Conservation (phyloP, 2,888 invertebrate species). For the Agonopterix arenella region DNA sequence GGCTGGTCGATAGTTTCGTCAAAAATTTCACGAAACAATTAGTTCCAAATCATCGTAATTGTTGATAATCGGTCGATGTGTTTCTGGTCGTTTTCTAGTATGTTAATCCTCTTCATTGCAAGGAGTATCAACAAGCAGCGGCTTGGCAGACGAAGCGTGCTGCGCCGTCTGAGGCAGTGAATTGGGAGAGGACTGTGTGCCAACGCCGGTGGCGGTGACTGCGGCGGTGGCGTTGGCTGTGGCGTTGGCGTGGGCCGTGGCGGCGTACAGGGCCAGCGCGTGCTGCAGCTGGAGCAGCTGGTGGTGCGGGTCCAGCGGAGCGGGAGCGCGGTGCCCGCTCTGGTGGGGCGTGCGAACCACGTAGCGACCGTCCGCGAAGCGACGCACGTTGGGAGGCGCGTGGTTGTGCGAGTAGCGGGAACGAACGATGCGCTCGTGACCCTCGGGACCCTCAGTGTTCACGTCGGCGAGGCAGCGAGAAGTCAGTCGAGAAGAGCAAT, state of each 20-base stretch:
- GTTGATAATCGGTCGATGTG: constrained; percentile 2
- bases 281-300: constrained; percentile 69
- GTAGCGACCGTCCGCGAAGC: constrained; percentile 68
- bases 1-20: constrained; percentile 36
- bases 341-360: constrained; percentile 71
- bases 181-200: constrained; percentile 44
- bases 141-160: constrained; percentile 52
- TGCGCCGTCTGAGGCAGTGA: constrained; percentile 40
- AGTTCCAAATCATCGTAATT: constrained; percentile 28
- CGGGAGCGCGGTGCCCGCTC: constrained; percentile 67
- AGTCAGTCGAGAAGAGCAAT: constrained; percentile 67
- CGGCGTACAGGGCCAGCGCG: constrained; percentile 65
- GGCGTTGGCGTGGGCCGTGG: constrained; percentile 64
- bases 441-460: constrained; percentile 70
- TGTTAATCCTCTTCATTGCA: constrained; percentile 64
- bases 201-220: constrained; percentile 31
- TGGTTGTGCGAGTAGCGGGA: constrained; percentile 70
- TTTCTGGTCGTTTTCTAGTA: constrained; percentile 6
- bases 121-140: constrained; percentile 64
- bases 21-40: constrained; percentile 23
- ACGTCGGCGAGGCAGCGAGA: constrained; percentile 70
- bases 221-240: constrained; percentile 47
- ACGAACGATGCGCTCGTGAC: constrained; percentile 68
- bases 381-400: constrained; percentile 68
- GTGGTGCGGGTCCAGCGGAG: constrained; percentile 65